Percentiles rank a stretch among this genome's conserved stretches.
These are phyloP conservation scores for Quadroppia sp. DNA, from an alignment of 2,888 invertebrate genomes.

Conservation along the genomic window DNA sequence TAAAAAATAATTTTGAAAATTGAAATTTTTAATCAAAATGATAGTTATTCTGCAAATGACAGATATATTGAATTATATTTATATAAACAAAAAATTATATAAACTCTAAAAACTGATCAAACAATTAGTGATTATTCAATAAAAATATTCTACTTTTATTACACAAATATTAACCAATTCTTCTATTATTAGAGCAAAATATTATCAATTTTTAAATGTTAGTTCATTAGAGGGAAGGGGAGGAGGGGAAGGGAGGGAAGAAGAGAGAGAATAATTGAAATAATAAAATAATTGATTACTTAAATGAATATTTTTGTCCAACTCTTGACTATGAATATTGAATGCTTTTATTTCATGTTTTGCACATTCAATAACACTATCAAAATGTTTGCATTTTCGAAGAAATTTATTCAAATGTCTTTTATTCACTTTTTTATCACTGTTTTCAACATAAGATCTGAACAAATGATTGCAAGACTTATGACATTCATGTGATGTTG, in stretches of 20 bases:
- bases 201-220: no score
- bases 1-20: neutral
- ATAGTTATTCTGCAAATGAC: neutral
- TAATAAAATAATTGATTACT: neutral
- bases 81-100: no score
- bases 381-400: neutral
- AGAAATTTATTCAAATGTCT: slow-evolving; percentile 8
- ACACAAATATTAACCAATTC: no score
- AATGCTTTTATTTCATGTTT: neutral
- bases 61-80: no score
- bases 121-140: no score
- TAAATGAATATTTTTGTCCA: neutral
- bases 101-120: no score
- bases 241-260: no score
- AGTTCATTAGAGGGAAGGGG: no score
- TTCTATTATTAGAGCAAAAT: no score
- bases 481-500: neutral
- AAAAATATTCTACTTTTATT: no score
- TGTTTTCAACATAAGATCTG: neutral
- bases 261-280: no score
- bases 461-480: neutral
- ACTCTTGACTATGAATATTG: neutral
- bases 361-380: slow-evolving; percentile 3
- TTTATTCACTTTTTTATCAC: neutral
- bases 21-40: neutral